These are phyloP conservation scores for Brachionus calyciflorus DNA, from an alignment of 1,140 invertebrate species.

Conservation along the genomic window DNA sequence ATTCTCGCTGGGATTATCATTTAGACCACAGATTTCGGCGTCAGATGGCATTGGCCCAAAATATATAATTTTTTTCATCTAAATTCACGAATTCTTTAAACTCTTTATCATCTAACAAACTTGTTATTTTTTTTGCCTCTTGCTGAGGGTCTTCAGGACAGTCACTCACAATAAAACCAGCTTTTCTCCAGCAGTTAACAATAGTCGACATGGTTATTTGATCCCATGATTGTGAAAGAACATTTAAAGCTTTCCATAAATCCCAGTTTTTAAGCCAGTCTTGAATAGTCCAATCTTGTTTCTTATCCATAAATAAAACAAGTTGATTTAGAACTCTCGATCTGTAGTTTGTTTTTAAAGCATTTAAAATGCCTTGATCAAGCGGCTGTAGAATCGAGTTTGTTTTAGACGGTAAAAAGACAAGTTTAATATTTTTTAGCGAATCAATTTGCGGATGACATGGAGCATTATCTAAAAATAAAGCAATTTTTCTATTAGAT, in stretches of 20 bases:
- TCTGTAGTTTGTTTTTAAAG: background rate
- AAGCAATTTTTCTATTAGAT: background rate
- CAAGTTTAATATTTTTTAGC: background rate
- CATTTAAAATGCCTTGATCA: background rate
- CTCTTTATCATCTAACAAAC: too few species aligned
- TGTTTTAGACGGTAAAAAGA: background rate
- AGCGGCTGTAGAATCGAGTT: background rate
- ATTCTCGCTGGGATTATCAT: too few species aligned
- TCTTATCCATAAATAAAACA: constrained; percentile 17
- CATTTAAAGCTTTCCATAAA: constrained; percentile 6
- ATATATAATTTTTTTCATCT: too few species aligned
- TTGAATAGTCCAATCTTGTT: background rate
- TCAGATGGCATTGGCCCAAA: too few species aligned
- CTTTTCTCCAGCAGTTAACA: background rate
- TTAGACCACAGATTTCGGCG: too few species aligned
- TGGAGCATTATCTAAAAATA: background rate
- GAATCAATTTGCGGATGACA: background rate
- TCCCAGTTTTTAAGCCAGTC: constrained; percentile 19
- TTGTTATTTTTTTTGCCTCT: too few species aligned
- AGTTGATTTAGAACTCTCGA: background rate
- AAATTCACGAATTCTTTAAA: too few species aligned
- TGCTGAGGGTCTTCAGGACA: background rate
- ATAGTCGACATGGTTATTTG: background rate
- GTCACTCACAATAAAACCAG: background rate
- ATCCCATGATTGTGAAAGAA: background rate